Percentiles rank a stretch among this genome's conserved stretches.
phyloP scores from a whole-genome alignment of 1,140 invertebrate species.

The Aricia agestis region DNA sequence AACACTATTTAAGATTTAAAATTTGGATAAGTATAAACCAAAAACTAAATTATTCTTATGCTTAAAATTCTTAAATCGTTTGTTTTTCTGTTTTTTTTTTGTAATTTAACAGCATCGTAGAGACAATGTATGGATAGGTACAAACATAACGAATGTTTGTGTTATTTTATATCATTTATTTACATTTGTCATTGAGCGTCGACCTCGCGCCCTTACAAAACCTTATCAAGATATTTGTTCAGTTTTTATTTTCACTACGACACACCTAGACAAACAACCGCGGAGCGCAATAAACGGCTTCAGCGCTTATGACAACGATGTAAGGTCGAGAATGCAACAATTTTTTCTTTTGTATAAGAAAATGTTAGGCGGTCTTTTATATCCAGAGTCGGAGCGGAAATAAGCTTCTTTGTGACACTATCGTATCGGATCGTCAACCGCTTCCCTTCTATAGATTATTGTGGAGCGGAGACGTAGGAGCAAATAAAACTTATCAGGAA shows the following conservation, averaged over 20 bases:
- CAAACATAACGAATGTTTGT: not conserved
- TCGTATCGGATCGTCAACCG: slow-evolving; percentile 67
- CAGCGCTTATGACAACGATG: slow-evolving; percentile 21
- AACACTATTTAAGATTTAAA: too few species aligned
- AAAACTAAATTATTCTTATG: too few species aligned
- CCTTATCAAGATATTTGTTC: slow-evolving; percentile 69
- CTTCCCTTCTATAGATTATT: slow-evolving; percentile 69
- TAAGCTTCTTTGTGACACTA: slow-evolving; percentile 74
- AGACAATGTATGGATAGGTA: slow-evolving; percentile 14
- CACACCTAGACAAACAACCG: slow-evolving; percentile 53
- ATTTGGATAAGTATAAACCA: too few species aligned
- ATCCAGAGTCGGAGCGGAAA: slow-evolving; percentile 61
- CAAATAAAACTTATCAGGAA: slow-evolving; percentile 63
- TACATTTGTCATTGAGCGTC: slow-evolving; percentile 48
- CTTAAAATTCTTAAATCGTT: too few species aligned
- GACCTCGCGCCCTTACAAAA: slow-evolving; percentile 70
- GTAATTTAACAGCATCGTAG: not conserved
- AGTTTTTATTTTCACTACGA: slow-evolving; percentile 71
- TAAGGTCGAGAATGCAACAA: slow-evolving; percentile 45
- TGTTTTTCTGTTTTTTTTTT: too few species aligned
- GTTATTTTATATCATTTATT: slow-evolving; percentile 18
- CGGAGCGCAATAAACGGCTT: slow-evolving; percentile 25
- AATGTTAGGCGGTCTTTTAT: slow-evolving; percentile 54
- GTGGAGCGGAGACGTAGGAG: slow-evolving; percentile 59
- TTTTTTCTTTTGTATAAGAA: slow-evolving; percentile 34